Evolutionary conservation across 2,113 vertebrate species (phyloP).

Genomic region (Montifringilla adamsi): DNA sequence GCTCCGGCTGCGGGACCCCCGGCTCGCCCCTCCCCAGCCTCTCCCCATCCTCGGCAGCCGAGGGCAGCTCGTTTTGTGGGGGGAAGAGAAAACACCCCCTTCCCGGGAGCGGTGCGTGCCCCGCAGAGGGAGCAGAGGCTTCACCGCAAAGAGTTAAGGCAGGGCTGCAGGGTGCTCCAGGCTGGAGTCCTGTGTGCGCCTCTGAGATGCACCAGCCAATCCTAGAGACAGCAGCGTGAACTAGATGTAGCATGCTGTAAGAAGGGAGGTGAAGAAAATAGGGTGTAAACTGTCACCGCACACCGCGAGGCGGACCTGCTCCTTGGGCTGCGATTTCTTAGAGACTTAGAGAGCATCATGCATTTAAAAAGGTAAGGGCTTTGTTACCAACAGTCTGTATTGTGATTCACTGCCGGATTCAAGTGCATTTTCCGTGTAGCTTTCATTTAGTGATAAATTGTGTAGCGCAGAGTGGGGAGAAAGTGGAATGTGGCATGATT

Average conservation of each 20-base stretch:
- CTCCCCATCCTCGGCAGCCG: not conserved
- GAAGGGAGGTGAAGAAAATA: not conserved
- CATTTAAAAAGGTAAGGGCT: conserved; percentile 63
- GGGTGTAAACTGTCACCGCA: not conserved
- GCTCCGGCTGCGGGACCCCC: not conserved
- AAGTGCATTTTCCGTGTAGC: not conserved
- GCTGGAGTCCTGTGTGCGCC: not conserved
- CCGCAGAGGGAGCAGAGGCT: not conserved
- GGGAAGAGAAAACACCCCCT: not conserved
- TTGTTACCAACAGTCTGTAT: not conserved
- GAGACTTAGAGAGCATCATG: not conserved
- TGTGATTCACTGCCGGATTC: not conserved
- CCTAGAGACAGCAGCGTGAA: not conserved
- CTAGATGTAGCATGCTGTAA: not conserved
- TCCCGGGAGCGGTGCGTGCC: not conserved
- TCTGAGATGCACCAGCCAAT: not conserved
- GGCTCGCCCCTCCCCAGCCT: not conserved
- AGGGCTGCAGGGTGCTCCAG: not conserved
- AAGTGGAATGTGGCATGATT: not conserved
- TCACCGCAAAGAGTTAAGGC: not conserved
- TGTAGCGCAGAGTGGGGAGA: not conserved
- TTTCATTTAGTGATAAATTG: not conserved
- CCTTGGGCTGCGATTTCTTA: not conserved
- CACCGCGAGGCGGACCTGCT: not conserved
- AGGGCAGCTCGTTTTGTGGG: not conserved